Evolutionary conservation across 1,140 invertebrate species (phyloP).

Genomic region (Hetaerina americana): DNA sequence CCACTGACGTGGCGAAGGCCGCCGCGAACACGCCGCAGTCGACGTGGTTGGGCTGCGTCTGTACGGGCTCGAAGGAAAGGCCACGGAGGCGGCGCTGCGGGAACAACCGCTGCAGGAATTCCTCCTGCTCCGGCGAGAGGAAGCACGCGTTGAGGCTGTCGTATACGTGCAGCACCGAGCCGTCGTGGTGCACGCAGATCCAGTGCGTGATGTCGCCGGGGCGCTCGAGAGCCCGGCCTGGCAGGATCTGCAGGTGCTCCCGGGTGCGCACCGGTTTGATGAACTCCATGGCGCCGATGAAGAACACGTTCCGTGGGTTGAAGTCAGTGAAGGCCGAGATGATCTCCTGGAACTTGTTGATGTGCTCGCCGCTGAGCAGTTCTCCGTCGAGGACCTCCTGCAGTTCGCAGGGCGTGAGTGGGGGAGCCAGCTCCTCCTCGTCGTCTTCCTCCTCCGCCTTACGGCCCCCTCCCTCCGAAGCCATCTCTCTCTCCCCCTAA

Average conservation of each 20-base stretch:
- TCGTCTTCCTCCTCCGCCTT: not conserved
- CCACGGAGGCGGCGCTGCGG: not conserved
- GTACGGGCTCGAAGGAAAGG: not conserved
- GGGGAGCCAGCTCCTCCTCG: not conserved
- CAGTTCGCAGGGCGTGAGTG: not conserved
- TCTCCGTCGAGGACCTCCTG: not conserved
- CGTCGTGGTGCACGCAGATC: not conserved
- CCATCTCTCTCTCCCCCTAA: too few species aligned
- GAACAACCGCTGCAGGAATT: not conserved
- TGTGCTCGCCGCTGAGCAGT: not conserved
- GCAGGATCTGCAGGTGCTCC: not conserved
- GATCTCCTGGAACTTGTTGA: not conserved
- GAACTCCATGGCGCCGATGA: not conserved
- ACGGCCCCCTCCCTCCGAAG: not conserved
- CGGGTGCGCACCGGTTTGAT: not conserved
- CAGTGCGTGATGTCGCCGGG: too few species aligned
- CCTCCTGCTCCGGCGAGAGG: not conserved
- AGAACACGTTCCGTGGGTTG: not conserved
- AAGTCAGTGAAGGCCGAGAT: not conserved
- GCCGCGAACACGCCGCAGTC: not conserved
- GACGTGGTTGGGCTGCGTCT: not conserved
- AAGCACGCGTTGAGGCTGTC: not conserved
- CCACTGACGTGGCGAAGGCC: not conserved
- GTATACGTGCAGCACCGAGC: not conserved
- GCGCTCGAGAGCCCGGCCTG: not conserved